A percentile compares a stretch with the other conserved stretches of the same genome.
These are phyloP conservation scores for Caracal caracal DNA, from an alignment of 2,113 vertebrate genomes.

Conservation along the genomic window DNA sequence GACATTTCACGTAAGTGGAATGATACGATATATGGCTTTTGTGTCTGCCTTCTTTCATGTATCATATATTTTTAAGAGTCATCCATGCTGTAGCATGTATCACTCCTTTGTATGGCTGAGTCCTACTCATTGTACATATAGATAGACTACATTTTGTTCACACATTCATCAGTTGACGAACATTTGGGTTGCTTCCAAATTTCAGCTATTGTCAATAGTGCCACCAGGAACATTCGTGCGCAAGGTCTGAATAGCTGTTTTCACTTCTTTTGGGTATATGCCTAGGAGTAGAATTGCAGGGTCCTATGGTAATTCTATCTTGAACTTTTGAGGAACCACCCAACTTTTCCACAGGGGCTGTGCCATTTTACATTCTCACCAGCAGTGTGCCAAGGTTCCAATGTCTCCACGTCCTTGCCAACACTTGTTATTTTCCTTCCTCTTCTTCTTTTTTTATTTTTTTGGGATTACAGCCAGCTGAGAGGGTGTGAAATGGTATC, in stretches of 20 bases:
- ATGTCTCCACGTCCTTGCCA: background rate
- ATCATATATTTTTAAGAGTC: background rate
- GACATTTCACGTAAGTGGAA: background rate
- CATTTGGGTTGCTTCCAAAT: background rate
- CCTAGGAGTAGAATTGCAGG: background rate
- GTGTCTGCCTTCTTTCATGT: background rate
- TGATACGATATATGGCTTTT: background rate
- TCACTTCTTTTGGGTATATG: background rate
- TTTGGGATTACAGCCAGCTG: background rate
- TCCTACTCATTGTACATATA: background rate
- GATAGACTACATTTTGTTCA: background rate
- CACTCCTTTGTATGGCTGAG: background rate
- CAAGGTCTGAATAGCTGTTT: background rate
- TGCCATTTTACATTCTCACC: background rate
- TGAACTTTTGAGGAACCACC: background rate
- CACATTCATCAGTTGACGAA: background rate
- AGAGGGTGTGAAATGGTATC: background rate
- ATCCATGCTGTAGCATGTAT: background rate
- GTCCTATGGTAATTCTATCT: background rate
- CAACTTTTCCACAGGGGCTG: background rate
- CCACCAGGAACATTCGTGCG: background rate
- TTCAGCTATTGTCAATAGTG: background rate
- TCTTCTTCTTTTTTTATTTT: background rate
- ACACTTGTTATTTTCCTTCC: background rate
- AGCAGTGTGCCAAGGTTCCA: rapidly evolving